Evolutionary conservation across 2,113 vertebrate genomes (phyloP), one percentile per base, ranked within the genome.

Genomic region (Desmodus rotundus): DNA sequence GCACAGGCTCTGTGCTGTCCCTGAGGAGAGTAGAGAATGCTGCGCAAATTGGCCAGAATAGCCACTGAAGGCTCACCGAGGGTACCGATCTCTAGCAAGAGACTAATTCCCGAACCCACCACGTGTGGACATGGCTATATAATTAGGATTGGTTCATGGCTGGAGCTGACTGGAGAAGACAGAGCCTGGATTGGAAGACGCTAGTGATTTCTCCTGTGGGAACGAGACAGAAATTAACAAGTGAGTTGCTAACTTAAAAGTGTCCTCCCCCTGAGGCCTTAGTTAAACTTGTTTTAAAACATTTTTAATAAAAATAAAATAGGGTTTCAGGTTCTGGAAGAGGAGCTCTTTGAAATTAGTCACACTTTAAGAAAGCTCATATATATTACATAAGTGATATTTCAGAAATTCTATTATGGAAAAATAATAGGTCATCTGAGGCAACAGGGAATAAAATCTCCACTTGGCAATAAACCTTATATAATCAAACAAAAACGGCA

Each of bases 401-500:
- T 97, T 94, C 31, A 91, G 82, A 97, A 93, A 86, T 97, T 91
- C 63, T 76, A 81, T 65, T 87, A 81, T 73, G 68, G 54, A 88
- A 87, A 77, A 89, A 52, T 92, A 87, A 84, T 82, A 97, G 78
- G 89, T 97, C 89, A 94, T 81, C 85, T 94, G 73, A 97, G 89
- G 67, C 47, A 95, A 97, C 83, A 94, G 41, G 85, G 58, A 81
- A 89, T 81, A 84, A 92, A 72, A 95, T 95, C 38, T 61, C 77
- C 91, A 72, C 82, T 90, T 95, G 92, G 70, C 73, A 98, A 95
- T 85, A 82, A 91, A 87, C 45, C 47, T 97, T 93, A 96, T 96
- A 93, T 95, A 95, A 95, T 87, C 54, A 97, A 96, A 92, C 58
- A 92, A 78, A 3, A 96, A 90, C 80, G 56, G n/a, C 54, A 3